Evolutionary conservation across 2,797 vertebrate species (phyloP), one percentile per base, ranked within the genome.

Genomic region (Molothrus aeneus): DNA sequence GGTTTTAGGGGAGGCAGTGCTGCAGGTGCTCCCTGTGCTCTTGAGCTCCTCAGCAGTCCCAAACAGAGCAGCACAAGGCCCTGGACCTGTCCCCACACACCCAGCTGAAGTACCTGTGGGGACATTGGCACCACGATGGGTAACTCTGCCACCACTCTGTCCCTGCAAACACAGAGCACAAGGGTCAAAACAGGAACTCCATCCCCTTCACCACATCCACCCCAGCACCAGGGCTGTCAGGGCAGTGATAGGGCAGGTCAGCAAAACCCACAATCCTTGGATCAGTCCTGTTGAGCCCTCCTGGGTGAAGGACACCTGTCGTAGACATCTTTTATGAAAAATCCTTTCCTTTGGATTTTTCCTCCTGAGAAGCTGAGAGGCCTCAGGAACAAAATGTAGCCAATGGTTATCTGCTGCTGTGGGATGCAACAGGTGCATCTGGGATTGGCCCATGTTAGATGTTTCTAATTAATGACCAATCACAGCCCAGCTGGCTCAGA

Each of bases 141-240:
- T 26, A 43, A 34, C 75, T 97, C 92, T 68, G 86, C 56, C 85
- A 28, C 51, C 3, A 2, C 57, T 90, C 59, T 40, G 48, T 38
- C 85, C 90, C 97, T 97, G 93, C 87, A 91, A 86, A 93, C 61
- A 88, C 61, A 88, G 90, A 90, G 86, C 83, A 81, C 18, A 32
- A 54, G 25, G 66, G 26, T 92, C 71, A 81, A 43, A 60, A 53
- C 0, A 0, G 17, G 53, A 61, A 6, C 13, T 28, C 45, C 65
- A 31, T 22, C 57, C 29, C 36, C 61, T 34, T 16, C 57, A 34
- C 8, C 2, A 0, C 16, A 5, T 12, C 60, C 53, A 28, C 7
- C 56, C 69, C 36, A n/a, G 28, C n/a, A 21, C 34, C 26, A 43
- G 59, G 24, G 32, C 5, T 63, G 48, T 40, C 5, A 53, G 54